phyloP scores from a whole-genome alignment of 2,113 vertebrate genomes.

The Nothobranchius kuhntae region DNA sequence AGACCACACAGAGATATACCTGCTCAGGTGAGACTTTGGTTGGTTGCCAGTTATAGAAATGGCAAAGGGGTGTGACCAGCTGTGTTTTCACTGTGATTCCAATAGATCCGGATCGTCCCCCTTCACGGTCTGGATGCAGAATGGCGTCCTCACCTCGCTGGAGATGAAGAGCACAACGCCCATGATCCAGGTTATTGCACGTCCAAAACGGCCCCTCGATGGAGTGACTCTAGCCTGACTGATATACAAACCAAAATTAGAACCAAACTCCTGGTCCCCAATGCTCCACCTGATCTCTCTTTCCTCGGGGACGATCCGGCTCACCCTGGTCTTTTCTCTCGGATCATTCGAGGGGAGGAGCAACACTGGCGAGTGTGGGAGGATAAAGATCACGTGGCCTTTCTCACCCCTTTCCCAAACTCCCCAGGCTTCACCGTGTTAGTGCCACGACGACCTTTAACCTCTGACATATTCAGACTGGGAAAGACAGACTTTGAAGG shows the following conservation, averaged over 20 bases:
- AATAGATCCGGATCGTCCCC: slow-evolving; percentile 71
- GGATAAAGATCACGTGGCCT: slow-evolving; percentile 72
- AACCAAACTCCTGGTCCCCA: slow-evolving; percentile 52
- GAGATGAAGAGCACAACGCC: slow-evolving; percentile 66
- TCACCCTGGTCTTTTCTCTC: slow-evolving; percentile 70
- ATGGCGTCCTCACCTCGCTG: slow-evolving; percentile 76
- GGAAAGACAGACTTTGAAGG: slow-evolving; percentile 63
- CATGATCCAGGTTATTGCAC: slow-evolving; percentile 74
- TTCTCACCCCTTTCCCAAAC: slow-evolving; percentile 82
- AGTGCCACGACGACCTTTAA: slow-evolving; percentile 75
- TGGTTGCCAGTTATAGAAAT: no score
- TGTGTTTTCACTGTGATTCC: not conserved
- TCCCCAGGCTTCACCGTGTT: slow-evolving; percentile 76
- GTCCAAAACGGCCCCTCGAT: slow-evolving; percentile 76
- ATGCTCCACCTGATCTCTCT: slow-evolving; percentile 42
- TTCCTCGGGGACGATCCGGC: slow-evolving; percentile 68
- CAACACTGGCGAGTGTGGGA: slow-evolving; percentile 82
- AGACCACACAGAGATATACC: slow-evolving; percentile 60
- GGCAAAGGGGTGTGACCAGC: no score
- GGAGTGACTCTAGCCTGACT: slow-evolving; percentile 61
- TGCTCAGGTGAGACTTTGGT: slow-evolving; percentile 53
- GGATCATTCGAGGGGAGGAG: slow-evolving; percentile 80
- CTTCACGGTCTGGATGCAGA: slow-evolving; percentile 73
- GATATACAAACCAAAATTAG: slow-evolving; percentile 65
- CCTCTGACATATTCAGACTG: slow-evolving; percentile 77